Base-by-base conservation (phyloP, 2,113 vertebrate species). In the Origma solitaria region DNA sequence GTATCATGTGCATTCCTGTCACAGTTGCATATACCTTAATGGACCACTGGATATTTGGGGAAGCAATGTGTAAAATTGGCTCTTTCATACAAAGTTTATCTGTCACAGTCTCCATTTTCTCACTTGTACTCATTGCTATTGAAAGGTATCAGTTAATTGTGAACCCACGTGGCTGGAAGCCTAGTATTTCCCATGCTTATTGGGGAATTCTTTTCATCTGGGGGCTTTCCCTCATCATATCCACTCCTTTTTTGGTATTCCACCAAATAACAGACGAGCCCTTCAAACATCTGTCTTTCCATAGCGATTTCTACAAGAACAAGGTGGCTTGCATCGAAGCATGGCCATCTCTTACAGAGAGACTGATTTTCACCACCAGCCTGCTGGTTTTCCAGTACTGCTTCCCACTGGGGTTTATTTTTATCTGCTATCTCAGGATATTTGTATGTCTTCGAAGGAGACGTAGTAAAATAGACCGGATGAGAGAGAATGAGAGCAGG, bases 31-130 rank as follows among this genome's bases (percentile, higher is more conserved):
- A 98, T 23, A 98, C 97, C 21, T 82, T 98, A 84, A 98, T 98
- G 98, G 98, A 98, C 86, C 96, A 98, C 81, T 98, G 98, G 97
- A 80, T 98, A 60, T 98, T 98, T 96, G 98, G 98, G 69, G 96
- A 98, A 60, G 82, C 88, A 50, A 93, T 98, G 96, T 98, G 98
- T 60, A 98, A 97, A 95, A 91, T 97, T 62, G 97, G 86, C 33
- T 97, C 96, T 40, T 98, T 97, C 77, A 83, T 92, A 33, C 97
- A 98, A 73, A 98, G 97, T 18, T 28, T 98, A 1, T 98, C 97
- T 21, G 95, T 98, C 84, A 96, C 97, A 7, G 98, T 98, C 72
- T 98, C 98, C 73, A 96, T 97, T 93, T 98, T 98, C 95, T 98
- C 98, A 20, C 96, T 98, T 27, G 97, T 98, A 3, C 94, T 98